Base-by-base conservation (phyloP, 2,797 vertebrate species). In the Siniperca undulata region DNA sequence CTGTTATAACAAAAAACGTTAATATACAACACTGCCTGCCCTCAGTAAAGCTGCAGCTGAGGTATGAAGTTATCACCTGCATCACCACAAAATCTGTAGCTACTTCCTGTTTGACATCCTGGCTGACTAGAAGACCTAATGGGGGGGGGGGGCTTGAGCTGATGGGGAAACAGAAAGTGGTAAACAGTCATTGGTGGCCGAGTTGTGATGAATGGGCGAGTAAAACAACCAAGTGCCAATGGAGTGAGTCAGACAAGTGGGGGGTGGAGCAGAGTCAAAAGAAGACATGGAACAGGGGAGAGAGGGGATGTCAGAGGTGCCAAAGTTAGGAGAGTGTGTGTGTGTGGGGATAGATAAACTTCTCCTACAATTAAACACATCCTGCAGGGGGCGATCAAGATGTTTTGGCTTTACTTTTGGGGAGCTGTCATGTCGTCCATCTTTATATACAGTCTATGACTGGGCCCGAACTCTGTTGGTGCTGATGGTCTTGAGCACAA, bases 21-120 rank as follows among this genome's bases (percentile, higher is more conserved):
- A 27, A 30, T 30, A 30, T 30, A 30, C 30, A 30, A 30, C 30
- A 30, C 30, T 30, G 30, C 30, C 36, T 36, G 36, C 36, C 36
- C 36, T 36, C 36, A 36, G 7, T 36, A 36, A 36, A 36, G 7
- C 5, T 36, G 34, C 34, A 36, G 34, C 34, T 36, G 34, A 36
- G 34, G 34, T 27, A 27, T 27, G 27, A 27, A 27, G 27, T 27
- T 27, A 27, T 27, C 27, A 27, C 27, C 27, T 27, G 27, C 30
- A 30, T 30, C 30, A 30, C 30, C 30, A 30, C 30, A 30, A 30
- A 30, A 30, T 30, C 30, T 30, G 30, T 30, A 30, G 30, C 30
- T 30, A 67, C 81, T 90, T 93, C 91, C 89, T 86, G 46, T 82
- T 74, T 74, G 77, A 64, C 81, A 90, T 93, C 86, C 88, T 88